Conservation (phyloP, 2,113 vertebrate genomes). For the Gasterosteus nipponicus region DNA sequence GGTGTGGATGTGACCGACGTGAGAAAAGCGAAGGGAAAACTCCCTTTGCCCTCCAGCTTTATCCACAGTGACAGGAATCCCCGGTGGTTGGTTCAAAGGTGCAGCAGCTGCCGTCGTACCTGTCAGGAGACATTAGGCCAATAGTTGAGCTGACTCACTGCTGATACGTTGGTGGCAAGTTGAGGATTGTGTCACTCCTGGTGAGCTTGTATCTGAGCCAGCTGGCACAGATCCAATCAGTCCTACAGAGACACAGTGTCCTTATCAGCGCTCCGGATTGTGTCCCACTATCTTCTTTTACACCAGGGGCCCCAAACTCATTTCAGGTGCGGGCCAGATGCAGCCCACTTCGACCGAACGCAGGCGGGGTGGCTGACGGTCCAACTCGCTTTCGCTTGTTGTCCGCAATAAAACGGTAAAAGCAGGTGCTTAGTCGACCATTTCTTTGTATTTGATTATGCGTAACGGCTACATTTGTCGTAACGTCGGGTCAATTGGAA, state of each 20-base stretch:
- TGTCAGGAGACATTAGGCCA: neutral
- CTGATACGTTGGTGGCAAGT: conserved; percentile 8
- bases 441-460: too few species aligned
- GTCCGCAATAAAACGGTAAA: too few species aligned
- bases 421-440: too few species aligned
- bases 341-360: too few species aligned
- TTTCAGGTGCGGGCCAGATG: too few species aligned
- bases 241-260: conserved; percentile 6
- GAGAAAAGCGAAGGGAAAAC: conserved; percentile 43
- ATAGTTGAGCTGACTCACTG: conserved; percentile 39
- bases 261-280: conserved; percentile 6
- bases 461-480: too few species aligned
- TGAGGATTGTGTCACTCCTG: conserved; percentile 5
- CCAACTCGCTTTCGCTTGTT: too few species aligned
- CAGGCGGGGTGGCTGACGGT: too few species aligned
- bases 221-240: conserved; percentile 3
- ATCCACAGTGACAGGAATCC: neutral
- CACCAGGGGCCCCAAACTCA: neutral
- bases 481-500: too few species aligned
- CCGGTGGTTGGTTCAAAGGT: conserved; percentile 9
- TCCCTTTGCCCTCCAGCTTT: conserved; percentile 24
- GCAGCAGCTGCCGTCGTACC: neutral
- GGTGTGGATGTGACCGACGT: conserved; percentile 29
- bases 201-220: conserved; percentile 3
- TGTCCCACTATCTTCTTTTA: neutral